Conservation (phyloP, 2,797 vertebrate species). For the Epinephelus awoara region DNA sequence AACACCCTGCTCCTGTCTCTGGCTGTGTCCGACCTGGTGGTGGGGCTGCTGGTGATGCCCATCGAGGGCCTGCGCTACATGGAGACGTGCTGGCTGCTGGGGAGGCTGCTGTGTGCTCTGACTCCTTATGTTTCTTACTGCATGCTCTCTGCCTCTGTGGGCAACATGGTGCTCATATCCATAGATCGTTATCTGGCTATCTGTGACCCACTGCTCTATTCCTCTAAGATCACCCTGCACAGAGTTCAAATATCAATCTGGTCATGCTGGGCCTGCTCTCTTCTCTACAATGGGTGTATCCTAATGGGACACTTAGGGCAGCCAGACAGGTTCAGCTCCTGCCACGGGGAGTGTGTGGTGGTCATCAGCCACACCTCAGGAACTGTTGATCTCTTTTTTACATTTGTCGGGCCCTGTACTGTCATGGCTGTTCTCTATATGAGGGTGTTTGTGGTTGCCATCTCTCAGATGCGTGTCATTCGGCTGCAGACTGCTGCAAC, state of each 20-base stretch:
- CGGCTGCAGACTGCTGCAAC: not conserved
- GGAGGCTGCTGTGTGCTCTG: conserved; percentile 80
- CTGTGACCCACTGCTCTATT: conserved; percentile 69
- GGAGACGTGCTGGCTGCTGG: conserved; percentile 86
- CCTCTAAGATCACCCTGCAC: conserved; percentile 50
- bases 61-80: conserved; percentile 77
- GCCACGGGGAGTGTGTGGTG: conserved; percentile 67
- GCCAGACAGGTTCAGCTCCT: conserved; percentile 45
- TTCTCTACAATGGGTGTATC: conserved; percentile 55
- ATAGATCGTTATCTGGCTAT: conserved; percentile 79
- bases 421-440: conserved; percentile 68
- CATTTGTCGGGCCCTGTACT: conserved; percentile 52
- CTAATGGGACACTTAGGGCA: conserved; percentile 39
- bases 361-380: conserved; percentile 28
- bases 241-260: conserved; percentile 43
- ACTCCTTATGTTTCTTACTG: conserved; percentile 60
- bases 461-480: conserved; percentile 54
- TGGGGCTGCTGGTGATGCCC: conserved; percentile 85
- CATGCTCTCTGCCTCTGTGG: conserved; percentile 83
- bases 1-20: conserved; percentile 85
- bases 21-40: conserved; percentile 81
- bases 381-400: not conserved
- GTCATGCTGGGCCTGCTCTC: conserved; percentile 63
- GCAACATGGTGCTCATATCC: conserved; percentile 83
- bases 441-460: conserved; percentile 65